Conservation (phyloP, 2,888 invertebrate species). For the Scaptomyza parva region DNA sequence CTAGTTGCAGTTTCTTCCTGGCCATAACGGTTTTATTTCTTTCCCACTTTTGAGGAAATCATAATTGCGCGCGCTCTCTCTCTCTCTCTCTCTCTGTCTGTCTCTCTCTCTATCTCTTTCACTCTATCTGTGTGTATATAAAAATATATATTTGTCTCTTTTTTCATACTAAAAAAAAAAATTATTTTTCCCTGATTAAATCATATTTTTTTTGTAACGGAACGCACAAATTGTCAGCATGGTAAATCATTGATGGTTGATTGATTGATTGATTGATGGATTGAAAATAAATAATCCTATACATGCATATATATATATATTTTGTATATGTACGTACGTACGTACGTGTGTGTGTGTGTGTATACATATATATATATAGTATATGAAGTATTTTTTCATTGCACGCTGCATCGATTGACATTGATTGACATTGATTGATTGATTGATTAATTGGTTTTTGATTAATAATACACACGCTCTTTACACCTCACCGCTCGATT, state of each 20-base stretch:
- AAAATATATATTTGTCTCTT: slow-evolving; percentile 25
- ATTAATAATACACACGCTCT: slow-evolving; percentile 52
- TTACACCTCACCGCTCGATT: slow-evolving; percentile 47
- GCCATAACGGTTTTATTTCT: slow-evolving; percentile 13
- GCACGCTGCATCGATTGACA: slow-evolving; percentile 60
- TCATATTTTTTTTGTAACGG: slow-evolving; percentile 1
- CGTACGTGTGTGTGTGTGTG: slow-evolving; percentile 21
- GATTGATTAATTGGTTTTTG: slow-evolving; percentile 43
- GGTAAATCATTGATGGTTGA: slow-evolving; percentile 72
- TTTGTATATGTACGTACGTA: slow-evolving; percentile 1
- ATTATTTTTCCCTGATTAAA: slow-evolving; percentile 29
- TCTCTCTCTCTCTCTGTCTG: slow-evolving; percentile 19
- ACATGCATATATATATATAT: slow-evolving; percentile 14
- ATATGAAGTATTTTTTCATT: slow-evolving; percentile 16
- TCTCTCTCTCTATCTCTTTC: slow-evolving; percentile 17
- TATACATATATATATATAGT: slow-evolving; percentile 10
- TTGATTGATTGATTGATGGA: slow-evolving; percentile 27
- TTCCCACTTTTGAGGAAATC: slow-evolving; percentile 18
- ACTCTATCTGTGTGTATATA: slow-evolving; percentile 8
- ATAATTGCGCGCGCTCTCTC: slow-evolving; percentile 19
- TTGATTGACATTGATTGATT: slow-evolving; percentile 49
- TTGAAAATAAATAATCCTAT: slow-evolving; percentile 20
- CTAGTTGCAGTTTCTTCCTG: slow-evolving; percentile 19
- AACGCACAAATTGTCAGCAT: slow-evolving; percentile 72
- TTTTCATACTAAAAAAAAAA: slow-evolving; percentile 13